Base-by-base conservation (phyloP, 2,113 vertebrate species). In the Cephalopterus ornatus region DNA sequence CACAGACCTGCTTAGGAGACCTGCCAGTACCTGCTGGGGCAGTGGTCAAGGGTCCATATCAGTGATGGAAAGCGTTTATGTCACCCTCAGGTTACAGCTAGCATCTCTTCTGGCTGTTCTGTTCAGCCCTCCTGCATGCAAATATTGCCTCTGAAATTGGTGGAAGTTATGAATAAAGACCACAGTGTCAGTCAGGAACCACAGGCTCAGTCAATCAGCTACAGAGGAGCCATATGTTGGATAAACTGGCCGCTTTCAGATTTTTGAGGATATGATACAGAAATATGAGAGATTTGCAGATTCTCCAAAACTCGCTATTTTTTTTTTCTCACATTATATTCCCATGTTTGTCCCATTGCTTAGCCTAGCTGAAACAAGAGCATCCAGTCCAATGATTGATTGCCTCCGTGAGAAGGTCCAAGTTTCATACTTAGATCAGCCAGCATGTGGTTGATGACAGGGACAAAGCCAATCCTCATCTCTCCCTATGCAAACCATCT, bases 361-460 rank as follows among this genome's bases (percentile, higher is more conserved):
- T 50, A 63, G 39, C 33, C 50, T 56, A 61, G 52, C 86, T 93
- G 88, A 81, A 72, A 72, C 46, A 41, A 84, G 79, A 73, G 61
- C 72, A 75, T 72, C 65, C 32, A 1, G 49, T 37, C n/a, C 59
- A 28, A 30, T 80, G 88, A 93, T 52, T 62, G 71, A 94, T 93
- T 74, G 30, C 35, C 9, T 88, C 79, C 52, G 46, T 42, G 37
- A 81, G 62, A 66, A 84, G 26, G 68, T 87, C 92, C 93, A 93
- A 92, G 30, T 85, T 91, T 86, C 73, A 62, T 85, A 81, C 95
- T 89, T 89, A 92, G 73, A 91, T 87, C 83, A 94, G 91, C 44
- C 91, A 92, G 89, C 86, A 42, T 93, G 88, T 87, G 83, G 75
- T 58, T 95, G 91, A 90, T 92, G 88, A 91, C 85, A 91, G 56